These are phyloP conservation scores for Danionella dracula DNA, from an alignment of 2,797 vertebrate genomes.

Conservation along the genomic window DNA sequence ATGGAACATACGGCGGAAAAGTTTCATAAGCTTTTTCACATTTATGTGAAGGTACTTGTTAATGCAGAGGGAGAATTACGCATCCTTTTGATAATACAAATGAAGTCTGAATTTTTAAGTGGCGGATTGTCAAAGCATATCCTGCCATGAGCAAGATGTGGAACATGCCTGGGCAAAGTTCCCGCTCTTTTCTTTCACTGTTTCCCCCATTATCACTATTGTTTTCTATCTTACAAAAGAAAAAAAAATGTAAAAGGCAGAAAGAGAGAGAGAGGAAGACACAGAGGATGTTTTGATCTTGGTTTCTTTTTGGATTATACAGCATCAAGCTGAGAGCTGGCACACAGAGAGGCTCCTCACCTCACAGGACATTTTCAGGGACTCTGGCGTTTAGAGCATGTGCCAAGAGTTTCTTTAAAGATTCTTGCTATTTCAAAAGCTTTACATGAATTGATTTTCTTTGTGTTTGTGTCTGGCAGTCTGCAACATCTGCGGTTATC, in stretches of 20 bases:
- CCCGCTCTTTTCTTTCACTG: constrained; percentile 11
- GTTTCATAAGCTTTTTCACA: neutral
- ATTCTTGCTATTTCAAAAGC: neutral
- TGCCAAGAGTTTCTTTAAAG: neutral
- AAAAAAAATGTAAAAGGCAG: neutral
- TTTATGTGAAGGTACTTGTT: neutral
- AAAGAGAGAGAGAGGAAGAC: neutral
- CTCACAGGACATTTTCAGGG: constrained; percentile 12
- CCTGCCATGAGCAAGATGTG: constrained; percentile 12
- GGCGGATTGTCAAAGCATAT: constrained; percentile 24
- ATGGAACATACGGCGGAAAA: constrained; percentile 21
- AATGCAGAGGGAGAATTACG: constrained; percentile 8
- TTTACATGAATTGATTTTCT: neutral
- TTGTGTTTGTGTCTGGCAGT: neutral
- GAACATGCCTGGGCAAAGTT: constrained; percentile 29
- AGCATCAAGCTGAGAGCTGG: constrained; percentile 23
- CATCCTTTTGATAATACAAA: constrained; percentile 16
- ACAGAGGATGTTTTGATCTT: constrained; percentile 27
- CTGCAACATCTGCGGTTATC: neutral
- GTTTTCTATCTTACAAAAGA: constrained; percentile 21
- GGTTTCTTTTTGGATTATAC: constrained; percentile 14
- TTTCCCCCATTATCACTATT: neutral
- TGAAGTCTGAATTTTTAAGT: constrained; percentile 3
- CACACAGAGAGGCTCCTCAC: constrained; percentile 2
- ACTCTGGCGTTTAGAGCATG: neutral